Evolutionary conservation across 2,113 vertebrate genomes (phyloP), one percentile per base, ranked within the genome.

Genomic region (Dunckerocampus dactyliophorus): DNA sequence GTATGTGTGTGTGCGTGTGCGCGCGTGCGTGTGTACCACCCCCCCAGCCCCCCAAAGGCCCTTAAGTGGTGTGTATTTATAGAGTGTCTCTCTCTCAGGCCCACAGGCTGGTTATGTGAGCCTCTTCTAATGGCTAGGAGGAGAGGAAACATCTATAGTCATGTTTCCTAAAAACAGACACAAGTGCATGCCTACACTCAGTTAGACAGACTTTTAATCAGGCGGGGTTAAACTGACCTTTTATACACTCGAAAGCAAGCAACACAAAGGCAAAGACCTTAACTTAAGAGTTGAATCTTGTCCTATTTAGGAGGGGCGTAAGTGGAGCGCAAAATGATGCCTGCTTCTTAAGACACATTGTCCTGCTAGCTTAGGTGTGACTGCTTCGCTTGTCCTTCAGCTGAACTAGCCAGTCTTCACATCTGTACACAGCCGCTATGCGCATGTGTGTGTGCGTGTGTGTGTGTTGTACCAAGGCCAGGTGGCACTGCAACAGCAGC

Each of bases 31-130:
- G 17, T 21, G 47, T 63, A 60, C 50, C 51, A 13, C 11, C 52
- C 31, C 31, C 31, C 31, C 20, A 48, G 73, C 73, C 76, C 87
- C 82, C 84, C 84, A 83, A 76, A 87, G 87, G 84, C 87, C 87
- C 87, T 89, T 87, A 89, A 89, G 87, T 89, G 87, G 84, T 87
- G 82, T 86, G 85, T 89, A 89, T 89, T 89, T 89, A 89, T 89
- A 89, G 85, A 82, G 82, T 72, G 82, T 86, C 76, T 75, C 63
- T 87, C 75, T 86, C 87, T 84, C 80, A 65, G 83, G 84, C 78
- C 74, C 80, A 81, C 56, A 73, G 75, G 67, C 80, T 82, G 81
- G 87, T 87, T 89, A 89, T 84, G 87, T 83, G 87, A 89, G 87
- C 83, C 79, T 74, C 63, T 81, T 85, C 84, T 89, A 88, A 89